Evolutionary conservation across 2,888 invertebrate species (phyloP).

Genomic region (Mimachlamys varia): DNA sequence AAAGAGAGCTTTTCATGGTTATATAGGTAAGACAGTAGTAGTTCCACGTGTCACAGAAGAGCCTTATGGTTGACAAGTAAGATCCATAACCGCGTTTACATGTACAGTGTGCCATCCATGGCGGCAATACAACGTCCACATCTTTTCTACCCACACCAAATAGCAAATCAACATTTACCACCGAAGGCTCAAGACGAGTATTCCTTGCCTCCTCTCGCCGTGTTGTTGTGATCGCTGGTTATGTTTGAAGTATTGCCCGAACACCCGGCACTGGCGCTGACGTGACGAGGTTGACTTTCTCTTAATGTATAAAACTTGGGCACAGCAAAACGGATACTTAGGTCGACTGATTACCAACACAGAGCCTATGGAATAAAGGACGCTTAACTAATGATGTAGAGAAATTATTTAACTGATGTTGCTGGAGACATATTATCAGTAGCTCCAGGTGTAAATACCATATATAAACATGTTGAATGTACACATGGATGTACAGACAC

Average conservation of each 20-base stretch:
- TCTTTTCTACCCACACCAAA: not conserved
- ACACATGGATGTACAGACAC: not conserved
- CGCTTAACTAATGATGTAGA: not conserved
- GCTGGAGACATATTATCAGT: not conserved
- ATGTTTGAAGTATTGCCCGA: slow-evolving; percentile 10
- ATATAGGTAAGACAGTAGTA: not conserved
- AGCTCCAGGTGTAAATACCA: not conserved
- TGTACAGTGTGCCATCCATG: not conserved
- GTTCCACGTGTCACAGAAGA: slow-evolving; percentile 20
- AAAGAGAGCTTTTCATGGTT: slow-evolving; percentile 34
- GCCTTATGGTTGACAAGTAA: slow-evolving; percentile 4
- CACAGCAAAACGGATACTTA: not conserved
- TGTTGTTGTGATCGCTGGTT: not conserved
- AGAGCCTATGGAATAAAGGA: not conserved
- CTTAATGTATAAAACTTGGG: not conserved
- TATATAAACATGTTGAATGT: not conserved
- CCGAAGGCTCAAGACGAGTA: not conserved
- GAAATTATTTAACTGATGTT: not conserved
- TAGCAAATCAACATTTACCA: not conserved
- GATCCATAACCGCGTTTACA: not conserved
- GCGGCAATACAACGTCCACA: not conserved
- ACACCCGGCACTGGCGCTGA: not conserved
- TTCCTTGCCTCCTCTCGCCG: not conserved
- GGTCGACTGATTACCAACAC: not conserved
- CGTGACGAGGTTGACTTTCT: not conserved